These are phyloP conservation scores for Heloderma charlesbogerti DNA, from an alignment of 2,113 vertebrate genomes.

Conservation along the genomic window DNA sequence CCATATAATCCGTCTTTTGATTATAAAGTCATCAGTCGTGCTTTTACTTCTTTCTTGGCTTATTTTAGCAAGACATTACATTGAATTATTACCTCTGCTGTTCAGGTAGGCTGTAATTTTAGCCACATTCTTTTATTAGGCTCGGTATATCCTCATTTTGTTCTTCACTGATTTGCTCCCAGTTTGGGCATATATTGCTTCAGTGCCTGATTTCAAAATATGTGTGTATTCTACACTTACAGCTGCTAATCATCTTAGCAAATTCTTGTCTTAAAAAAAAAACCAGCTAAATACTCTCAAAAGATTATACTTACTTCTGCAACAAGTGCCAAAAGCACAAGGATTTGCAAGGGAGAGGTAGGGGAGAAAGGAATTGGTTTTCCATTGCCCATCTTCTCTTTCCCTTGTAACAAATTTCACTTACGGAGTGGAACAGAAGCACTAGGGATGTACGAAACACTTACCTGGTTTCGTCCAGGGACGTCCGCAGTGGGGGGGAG, in stretches of 20 bases:
- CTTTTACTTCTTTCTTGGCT: neutral
- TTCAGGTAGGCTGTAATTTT: neutral
- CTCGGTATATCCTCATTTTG: neutral
- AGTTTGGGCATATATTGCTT: neutral
- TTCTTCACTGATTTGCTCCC: neutral
- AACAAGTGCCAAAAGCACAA: neutral
- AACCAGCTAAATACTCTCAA: neutral
- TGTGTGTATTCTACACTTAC: neutral
- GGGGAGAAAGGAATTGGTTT: neutral
- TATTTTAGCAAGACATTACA: neutral
- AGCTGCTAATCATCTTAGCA: neutral
- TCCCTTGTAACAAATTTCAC: neutral
- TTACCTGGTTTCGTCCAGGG: too few relatives aligned
- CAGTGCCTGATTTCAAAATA: neutral
- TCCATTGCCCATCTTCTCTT: neutral
- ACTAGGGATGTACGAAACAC: too few relatives aligned
- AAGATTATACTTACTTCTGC: neutral
- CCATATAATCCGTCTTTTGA: neutral
- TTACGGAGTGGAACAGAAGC: too few relatives aligned
- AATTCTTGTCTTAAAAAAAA: neutral
- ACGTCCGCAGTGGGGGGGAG: too few relatives aligned
- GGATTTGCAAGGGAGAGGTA: neutral
- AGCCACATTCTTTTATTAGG: neutral
- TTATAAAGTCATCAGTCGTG: neutral
- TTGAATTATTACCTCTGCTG: neutral